Conservation (phyloP, 2,888 invertebrate genomes). For the Mimumesa dahlbomi region DNA sequence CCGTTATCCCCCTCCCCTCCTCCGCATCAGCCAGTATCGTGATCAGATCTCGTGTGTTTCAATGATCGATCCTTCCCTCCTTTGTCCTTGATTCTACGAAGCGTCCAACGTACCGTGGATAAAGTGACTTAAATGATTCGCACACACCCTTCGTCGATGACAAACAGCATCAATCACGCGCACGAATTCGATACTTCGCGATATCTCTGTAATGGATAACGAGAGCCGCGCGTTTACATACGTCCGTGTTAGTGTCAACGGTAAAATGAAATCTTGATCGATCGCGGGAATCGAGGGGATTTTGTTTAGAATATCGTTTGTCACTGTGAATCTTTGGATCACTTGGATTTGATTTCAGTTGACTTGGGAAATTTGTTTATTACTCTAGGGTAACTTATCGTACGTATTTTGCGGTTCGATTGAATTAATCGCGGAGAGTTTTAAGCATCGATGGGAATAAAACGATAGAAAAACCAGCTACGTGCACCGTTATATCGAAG, state of each 20-base stretch:
- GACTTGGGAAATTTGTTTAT: no score
- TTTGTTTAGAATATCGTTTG: no score
- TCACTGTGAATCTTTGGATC: no score
- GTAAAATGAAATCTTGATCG: constrained; percentile 33
- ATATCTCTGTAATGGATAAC: constrained; percentile 55
- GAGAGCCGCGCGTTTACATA: background rate
- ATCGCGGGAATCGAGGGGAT: constrained; percentile 24
- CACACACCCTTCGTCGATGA: constrained; percentile 3
- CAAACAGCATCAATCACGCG: constrained; percentile 67
- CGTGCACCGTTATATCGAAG: background rate
- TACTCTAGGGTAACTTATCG: no score
- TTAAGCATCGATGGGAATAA: constrained; percentile 7
- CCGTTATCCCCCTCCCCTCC: constrained; percentile 12
- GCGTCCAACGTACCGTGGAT: constrained; percentile 18
- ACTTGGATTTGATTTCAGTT: no score
- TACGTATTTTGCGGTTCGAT: no score
- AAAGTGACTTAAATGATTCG: constrained; percentile 7
- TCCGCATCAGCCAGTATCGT: background rate
- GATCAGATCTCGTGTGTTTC: constrained; percentile 5
- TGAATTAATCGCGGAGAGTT: constrained; percentile 25
- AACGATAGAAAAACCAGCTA: background rate
- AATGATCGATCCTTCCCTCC: constrained; percentile 21
- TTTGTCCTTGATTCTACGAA: no score
- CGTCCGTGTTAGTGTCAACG: constrained; percentile 7
- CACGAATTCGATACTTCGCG: constrained; percentile 55